Conservation (phyloP, 2,113 vertebrate genomes). For the Ancistrus triradiatus region DNA sequence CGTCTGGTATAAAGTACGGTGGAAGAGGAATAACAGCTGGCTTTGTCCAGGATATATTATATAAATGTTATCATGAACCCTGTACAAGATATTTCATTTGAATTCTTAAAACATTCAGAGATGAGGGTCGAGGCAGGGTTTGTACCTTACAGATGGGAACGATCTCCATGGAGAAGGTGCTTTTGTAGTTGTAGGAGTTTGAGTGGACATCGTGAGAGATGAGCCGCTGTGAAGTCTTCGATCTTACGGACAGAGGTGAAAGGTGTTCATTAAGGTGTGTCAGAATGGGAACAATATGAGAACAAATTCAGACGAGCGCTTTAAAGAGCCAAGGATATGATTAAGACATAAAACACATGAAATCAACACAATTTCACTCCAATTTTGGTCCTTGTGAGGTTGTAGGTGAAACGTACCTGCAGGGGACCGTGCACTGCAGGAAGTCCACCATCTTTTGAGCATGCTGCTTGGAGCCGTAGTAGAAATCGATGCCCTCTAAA, state of each 20-base stretch:
- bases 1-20: too few relatives aligned
- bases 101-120: too few relatives aligned
- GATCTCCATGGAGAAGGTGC: conserved; percentile 94
- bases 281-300: neutral
- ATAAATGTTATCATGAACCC: too few relatives aligned
- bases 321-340: neutral
- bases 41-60: too few relatives aligned
- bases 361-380: too few relatives aligned
- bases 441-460: conserved; percentile 98
- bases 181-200: conserved; percentile 96
- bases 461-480: conserved; percentile 89
- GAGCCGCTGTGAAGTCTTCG: conserved; percentile 88
- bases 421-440: conserved; percentile 89
- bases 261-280: neutral
- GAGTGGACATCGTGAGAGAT: conserved; percentile 95
- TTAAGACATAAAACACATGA: neutral
- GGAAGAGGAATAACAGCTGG: too few relatives aligned
- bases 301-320: neutral
- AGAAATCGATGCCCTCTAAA: conserved; percentile 95
- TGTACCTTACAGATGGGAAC: conserved; percentile 94
- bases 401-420: conserved; percentile 74
- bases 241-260: conserved; percentile 61
- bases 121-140: neutral
- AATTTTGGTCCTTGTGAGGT: too few relatives aligned
- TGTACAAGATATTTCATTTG: neutral